A percentile compares a stretch with the other conserved stretches of the same genome.
Evolutionary conservation across 2,888 invertebrate species (phyloP).

Genomic region (Diabrotica balteata): DNA sequence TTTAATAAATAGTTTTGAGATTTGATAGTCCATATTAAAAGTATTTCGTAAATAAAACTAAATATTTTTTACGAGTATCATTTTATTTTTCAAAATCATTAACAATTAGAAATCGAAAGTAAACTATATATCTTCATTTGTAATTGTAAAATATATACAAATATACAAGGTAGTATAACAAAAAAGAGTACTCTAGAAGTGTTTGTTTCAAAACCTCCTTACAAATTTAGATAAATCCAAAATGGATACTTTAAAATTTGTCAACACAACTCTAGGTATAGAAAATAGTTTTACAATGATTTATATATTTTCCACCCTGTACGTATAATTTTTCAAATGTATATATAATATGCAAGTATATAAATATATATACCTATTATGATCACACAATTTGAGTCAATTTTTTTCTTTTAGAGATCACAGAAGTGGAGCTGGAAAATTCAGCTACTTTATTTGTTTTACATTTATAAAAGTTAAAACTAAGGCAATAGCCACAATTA

Average conservation of each 20-base stretch:
- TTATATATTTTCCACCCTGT: conserved; percentile 34
- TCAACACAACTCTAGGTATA: conserved; percentile 7
- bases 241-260: conserved; percentile 4
- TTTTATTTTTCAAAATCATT: conserved; percentile 27
- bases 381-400: conserved; percentile 57
- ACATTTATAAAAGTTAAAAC: conserved; percentile 43
- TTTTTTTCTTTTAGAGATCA: conserved; percentile 57
- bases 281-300: conserved; percentile 17
- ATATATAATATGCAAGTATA: conserved; percentile 40
- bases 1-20: no score
- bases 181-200: conserved; percentile 19
- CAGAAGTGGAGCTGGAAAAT: conserved; percentile 60
- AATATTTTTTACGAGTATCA: conserved; percentile 13
- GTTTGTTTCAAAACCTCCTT: conserved; percentile 12
- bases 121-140: conserved; percentile 31
- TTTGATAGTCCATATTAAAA: no score
- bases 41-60: no score
- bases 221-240: conserved; percentile 15
- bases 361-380: conserved; percentile 44
- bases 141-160: conserved; percentile 34
- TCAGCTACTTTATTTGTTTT: conserved; percentile 43
- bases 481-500: conserved; percentile 44
- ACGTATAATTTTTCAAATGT: conserved; percentile 41
- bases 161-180: conserved; percentile 35
- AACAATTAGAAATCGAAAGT: conserved; percentile 28